Conservation (phyloP, 2,888 invertebrate species). For the Caenorhabditis parvicauda region DNA sequence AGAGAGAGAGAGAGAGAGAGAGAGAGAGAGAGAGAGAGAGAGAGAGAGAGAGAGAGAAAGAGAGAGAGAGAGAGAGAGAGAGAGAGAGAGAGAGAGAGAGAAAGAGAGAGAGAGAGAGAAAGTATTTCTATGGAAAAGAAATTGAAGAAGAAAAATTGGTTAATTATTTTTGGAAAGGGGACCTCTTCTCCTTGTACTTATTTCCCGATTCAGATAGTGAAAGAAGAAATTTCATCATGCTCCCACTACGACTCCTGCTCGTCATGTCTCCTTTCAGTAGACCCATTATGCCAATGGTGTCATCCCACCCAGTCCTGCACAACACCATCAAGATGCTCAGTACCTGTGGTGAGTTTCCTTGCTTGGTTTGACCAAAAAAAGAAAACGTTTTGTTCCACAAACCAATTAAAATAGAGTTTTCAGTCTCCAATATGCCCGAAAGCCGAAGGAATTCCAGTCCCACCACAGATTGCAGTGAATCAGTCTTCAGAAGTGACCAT, state of each 20-base stretch:
- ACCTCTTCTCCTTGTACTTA: too few species aligned
- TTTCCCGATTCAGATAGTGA: conserved; percentile 63
- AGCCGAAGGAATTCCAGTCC: conserved; percentile 26
- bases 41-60: conserved; percentile 5
- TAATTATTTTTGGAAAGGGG: too few species aligned
- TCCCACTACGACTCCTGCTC: conserved; percentile 59
- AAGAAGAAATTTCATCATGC: conserved; percentile 62
- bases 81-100: conserved; percentile 10
- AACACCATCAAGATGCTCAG: conserved; percentile 12
- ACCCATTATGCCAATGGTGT: conserved; percentile 66
- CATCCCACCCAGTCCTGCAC: conserved; percentile 62
- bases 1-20: too few species aligned
- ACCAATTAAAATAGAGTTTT: neutral
- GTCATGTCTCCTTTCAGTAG: conserved; percentile 62
- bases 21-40: neutral
- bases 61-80: conserved; percentile 2
- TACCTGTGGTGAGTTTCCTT: conserved; percentile 6
- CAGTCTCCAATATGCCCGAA: conserved; percentile 26
- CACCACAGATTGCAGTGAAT: conserved; percentile 21
- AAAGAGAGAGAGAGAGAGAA: conserved; percentile 1
- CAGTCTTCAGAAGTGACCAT: conserved; percentile 18
- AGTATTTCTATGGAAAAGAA: too few species aligned
- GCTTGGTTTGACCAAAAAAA: neutral
- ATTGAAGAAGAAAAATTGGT: too few species aligned
- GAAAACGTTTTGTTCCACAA: neutral